Percentiles rank a stretch among this genome's conserved stretches.
Conservation (phyloP, 2,888 invertebrate genomes). For the Lampropteryx suffumata region DNA sequence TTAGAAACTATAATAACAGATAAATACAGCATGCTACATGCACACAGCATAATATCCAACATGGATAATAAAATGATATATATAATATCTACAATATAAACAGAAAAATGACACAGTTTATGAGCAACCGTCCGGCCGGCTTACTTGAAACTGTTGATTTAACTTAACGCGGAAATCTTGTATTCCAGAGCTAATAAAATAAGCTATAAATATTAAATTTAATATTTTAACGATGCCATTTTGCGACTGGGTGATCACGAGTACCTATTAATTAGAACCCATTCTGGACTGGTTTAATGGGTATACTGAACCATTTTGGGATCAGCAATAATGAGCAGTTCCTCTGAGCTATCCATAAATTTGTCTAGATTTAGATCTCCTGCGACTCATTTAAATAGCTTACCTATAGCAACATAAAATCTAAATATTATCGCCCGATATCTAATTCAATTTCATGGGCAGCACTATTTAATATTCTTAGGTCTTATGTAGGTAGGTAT, state of each 20-base stretch:
- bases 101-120: no score
- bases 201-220: conserved; percentile 25
- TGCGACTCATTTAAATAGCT: conserved; percentile 4
- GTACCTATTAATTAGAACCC: conserved; percentile 19
- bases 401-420: no score
- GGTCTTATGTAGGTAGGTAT: no score
- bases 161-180: conserved; percentile 35
- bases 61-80: no score
- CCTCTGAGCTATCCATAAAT: conserved; percentile 15
- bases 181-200: conserved; percentile 33
- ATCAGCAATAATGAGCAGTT: conserved; percentile 17
- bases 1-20: no score
- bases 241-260: conserved; percentile 19
- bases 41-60: no score
- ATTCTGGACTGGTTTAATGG: conserved; percentile 23
- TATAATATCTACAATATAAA: no score
- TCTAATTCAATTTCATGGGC: background rate
- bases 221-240: conserved; percentile 28
- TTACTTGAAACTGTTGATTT: background rate
- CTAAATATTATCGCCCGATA: conserved; percentile 1
- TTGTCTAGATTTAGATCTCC: conserved; percentile 25
- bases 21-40: no score
- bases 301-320: conserved; percentile 13
- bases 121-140: no score
- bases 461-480: no score